Evolutionary conservation across 2,888 invertebrate species (phyloP), one percentile per base, ranked within the genome.

Genomic region (Allolobophora icterica): DNA sequence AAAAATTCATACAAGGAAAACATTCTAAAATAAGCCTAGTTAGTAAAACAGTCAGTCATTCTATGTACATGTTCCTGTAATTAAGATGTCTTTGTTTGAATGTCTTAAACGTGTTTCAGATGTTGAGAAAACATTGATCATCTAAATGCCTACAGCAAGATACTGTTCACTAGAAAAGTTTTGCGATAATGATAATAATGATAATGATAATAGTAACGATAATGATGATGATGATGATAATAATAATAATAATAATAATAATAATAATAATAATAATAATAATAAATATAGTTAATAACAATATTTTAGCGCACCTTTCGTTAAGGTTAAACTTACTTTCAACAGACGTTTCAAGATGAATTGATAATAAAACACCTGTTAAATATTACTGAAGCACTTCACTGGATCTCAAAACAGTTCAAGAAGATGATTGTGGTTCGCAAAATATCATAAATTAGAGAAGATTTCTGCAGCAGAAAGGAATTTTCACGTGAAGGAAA

Each of bases 401-500:
- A 71, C 71, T 71, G 30, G 30, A n/a, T 71, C 30, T 8, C 30
- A 71, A 52, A 52, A 6, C n/a, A 0, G 71, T 71, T 71, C 30
- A n/a, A 30, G 71, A 8, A 8, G 71, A 71, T 71, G 71, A 71
- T 71, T 71, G 71, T 71, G 30, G 71, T 30, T 71, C 30, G 71
- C 71, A 71, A 71, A 71, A 71, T 71, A 71, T 71, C 71, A 71
- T 71, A 71, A 71, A n/a, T 71, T 71, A n/a, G n/a, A 13, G 71
- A n/a, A 8, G 11, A 71, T 71, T 71, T 71, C 71, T 71, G 71
- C 71, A n/a, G 71, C 71, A 45, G 40, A n/a, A 89, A 40, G 35
- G 45, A 89, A 89, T 89, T 89, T 42, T 89, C n/a, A 38, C 40
- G 21, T 33, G 40, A 40, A 40, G 21, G 40, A 89, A 89, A 89